Evolutionary conservation across 2,888 invertebrate genomes (phyloP).

Genomic region (Rhynchonema sp.): DNA sequence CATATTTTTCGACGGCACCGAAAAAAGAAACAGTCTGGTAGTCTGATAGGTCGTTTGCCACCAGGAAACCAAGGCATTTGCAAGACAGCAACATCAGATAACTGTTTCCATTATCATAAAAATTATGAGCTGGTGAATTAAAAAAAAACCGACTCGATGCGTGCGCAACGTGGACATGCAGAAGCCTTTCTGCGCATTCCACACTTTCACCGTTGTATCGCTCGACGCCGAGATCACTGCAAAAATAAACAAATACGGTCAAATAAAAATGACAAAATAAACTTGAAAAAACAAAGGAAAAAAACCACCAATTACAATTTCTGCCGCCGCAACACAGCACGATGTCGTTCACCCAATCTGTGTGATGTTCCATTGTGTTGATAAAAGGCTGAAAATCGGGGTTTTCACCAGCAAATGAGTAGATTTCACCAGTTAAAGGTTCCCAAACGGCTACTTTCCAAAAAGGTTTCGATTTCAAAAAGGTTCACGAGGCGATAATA

Average conservation of each 20-base stretch:
- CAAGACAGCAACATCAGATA: too few species aligned
- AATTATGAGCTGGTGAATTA: too few species aligned
- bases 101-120: too few species aligned
- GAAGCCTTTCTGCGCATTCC: slow-evolving; percentile 97
- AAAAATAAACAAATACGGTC: slow-evolving; percentile 16
- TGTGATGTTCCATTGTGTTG: slow-evolving; percentile 97
- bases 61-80: too few species aligned
- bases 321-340: slow-evolving; percentile 88
- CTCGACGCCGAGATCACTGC: slow-evolving; percentile 93
- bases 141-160: slow-evolving; percentile 44
- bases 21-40: too few species aligned
- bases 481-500: background rate
- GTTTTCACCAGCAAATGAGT: slow-evolving; percentile 21
- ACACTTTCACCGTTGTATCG: slow-evolving; percentile 96
- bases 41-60: too few species aligned
- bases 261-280: background rate
- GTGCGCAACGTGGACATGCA: slow-evolving; percentile 96
- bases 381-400: slow-evolving; percentile 51
- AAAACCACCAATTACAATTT: slow-evolving; percentile 48
- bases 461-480: background rate
- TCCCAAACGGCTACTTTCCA: too few species aligned
- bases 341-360: slow-evolving; percentile 99
- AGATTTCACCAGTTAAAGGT: background rate
- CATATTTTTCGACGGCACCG: too few species aligned
- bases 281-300: background rate